Evolutionary conservation across 2,888 invertebrate genomes (phyloP), one percentile per base, ranked within the genome.

Genomic region (Platynereis dumerilii): DNA sequence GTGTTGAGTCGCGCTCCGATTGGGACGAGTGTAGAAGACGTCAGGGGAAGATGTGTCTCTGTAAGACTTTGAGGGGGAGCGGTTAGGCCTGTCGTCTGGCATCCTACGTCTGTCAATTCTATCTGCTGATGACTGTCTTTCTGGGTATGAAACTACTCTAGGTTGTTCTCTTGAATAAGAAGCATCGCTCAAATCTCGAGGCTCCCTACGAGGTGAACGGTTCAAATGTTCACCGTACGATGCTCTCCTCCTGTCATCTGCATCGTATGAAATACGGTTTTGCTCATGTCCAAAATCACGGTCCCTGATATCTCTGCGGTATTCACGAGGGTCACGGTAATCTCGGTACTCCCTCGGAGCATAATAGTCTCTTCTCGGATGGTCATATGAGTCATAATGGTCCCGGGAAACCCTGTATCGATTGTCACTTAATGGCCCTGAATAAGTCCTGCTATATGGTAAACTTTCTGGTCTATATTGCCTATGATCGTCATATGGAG

Each of bases 21-120:
- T 67, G n/a, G 63, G 64, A 12, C 67, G 24, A 15, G 67, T 58
- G 58, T 67, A 67, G 59, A 66, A 66, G 12, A 66, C 62, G 27
- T 66, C 66, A 1, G 66, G 66, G 0, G 66, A 62, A n/a, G 62
- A 54, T 0, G 66, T 34, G 5, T 56, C n/a, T 15, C 48, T 57
- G 52, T 60, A 60, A 3, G 60, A 60, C 34, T 60, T 52, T 20
- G 60, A 60, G 15, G 48, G 27, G 3, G 55, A 55, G 5, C 34
- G 34, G 12, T 34, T 34, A 34, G 12, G 34, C 12, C 34, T 34
- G 34, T 34, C 34, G 5, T 34, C 34, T 34, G 34, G 34, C 34
- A 34, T 34, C 12, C 34, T 5, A 34, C 34, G 34, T 34, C 34
- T 5, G 34, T 34, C 34, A 5, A 34, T 34, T 34, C 34, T 5